Conservation (phyloP, 2,888 invertebrate genomes). For the Zeuzera pyrina region DNA sequence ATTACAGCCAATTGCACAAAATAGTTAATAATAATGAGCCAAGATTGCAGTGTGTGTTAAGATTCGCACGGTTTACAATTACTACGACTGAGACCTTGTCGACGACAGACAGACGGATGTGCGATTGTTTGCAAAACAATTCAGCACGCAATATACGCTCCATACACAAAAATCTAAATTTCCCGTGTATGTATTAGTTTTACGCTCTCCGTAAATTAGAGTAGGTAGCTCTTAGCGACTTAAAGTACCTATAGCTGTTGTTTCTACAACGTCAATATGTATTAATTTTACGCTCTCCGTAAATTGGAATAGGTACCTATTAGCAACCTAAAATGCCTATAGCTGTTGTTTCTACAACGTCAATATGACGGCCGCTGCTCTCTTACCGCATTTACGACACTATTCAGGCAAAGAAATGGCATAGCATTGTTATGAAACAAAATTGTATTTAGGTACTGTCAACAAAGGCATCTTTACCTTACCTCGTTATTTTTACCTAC, state of each 20-base stretch:
- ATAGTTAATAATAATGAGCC: conserved; percentile 36
- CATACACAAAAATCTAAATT: conserved; percentile 1
- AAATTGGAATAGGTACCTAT: neutral
- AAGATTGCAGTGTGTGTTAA: conserved; percentile 39
- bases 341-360: no score
- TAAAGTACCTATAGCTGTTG: no score
- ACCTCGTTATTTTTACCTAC: no score
- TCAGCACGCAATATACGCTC: conserved; percentile 16
- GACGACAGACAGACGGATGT: conserved; percentile 56
- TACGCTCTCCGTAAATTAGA: neutral
- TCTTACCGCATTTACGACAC: no score
- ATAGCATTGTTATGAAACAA: no score
- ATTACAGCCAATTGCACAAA: conserved; percentile 36
- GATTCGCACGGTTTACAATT: conserved; percentile 55
- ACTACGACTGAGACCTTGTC: conserved; percentile 48
- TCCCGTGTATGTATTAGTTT: neutral
- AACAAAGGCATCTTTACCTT: no score
- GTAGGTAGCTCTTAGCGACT: neutral
- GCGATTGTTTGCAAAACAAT: conserved; percentile 41
- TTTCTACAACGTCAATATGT: no score
- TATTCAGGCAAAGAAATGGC: no score
- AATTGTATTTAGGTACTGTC: no score
- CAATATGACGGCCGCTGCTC: no score
- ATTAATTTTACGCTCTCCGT: neutral
- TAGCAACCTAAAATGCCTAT: neutral